Base-by-base conservation (phyloP, 2,888 invertebrate species). In the Alviniconcha strummeri region DNA sequence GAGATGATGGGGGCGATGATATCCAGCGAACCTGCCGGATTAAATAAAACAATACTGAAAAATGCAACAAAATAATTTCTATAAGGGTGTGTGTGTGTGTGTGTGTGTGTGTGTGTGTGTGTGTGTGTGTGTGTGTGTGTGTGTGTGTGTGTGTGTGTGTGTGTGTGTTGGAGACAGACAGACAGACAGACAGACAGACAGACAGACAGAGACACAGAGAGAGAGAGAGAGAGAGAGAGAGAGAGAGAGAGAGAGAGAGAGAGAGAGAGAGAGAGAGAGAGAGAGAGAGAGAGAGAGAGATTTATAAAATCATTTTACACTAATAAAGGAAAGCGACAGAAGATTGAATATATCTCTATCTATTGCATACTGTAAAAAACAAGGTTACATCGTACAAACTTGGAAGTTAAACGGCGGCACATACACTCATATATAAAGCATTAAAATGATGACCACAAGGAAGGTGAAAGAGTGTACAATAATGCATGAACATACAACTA, bases 1-100 rank as follows among this genome's bases (percentile, higher is more conserved):
- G 93, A 93, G 78, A 94, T 94, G 74, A 94, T 90, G 6, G 93
- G 93, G n/a, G 94, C 94, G 84, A 94, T 93, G 11, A 89, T 86
- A 86, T 94, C 93, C 81, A 94, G 88, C 54, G 92, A 91, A 77
- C 92, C 93, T 93, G 88, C 64, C 11, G 15, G 36, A 36, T 36
- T n/a, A 17, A 77, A 6, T 71, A 17, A 76, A 60, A 15, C 11
- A 55, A 75, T 1, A 15, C 13, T 75, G 75, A 75, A 75, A n/a
- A 64, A 64, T 64, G 15, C 9, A 64, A 64, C 64, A 64, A 64
- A 64, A 64, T 36, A 36, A 36, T 36, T 36, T 36, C 36, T 36
- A 15, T 64, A 15, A 13, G 15, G 9, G 64, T 64, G 64, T 64
- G 64, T 64, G 64, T 64, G 64, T 19, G n/a, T 19, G 72, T 1